Conservation (phyloP, 2,113 vertebrate genomes). For the Neotoma lepida region DNA sequence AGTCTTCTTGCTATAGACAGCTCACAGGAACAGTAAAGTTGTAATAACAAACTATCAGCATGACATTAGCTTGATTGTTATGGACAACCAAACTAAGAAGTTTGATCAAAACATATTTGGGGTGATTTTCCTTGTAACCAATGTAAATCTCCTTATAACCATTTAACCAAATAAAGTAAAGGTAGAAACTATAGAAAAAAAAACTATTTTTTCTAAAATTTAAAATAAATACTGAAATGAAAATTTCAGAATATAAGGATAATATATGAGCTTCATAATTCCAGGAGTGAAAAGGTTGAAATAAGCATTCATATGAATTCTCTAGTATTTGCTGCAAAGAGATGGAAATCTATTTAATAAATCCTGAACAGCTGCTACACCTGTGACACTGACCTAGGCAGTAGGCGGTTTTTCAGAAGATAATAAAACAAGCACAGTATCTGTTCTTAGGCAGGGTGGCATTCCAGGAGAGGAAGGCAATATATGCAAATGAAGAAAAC, state of each 20-base stretch:
- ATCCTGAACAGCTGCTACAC: not conserved
- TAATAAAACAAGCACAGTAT: not conserved
- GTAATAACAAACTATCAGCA: not conserved
- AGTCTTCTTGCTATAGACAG: not conserved
- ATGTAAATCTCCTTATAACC: not conserved
- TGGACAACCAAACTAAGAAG: not conserved
- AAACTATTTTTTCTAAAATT: slow-evolving; percentile 27
- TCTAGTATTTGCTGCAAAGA: not conserved
- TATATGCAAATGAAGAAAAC: slow-evolving; percentile 24
- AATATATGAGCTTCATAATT: not conserved
- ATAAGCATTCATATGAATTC: not conserved
- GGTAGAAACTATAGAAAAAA: slow-evolving; percentile 21
- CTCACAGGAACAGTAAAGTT: not conserved
- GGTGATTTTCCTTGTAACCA: not conserved
- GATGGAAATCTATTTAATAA: not conserved
- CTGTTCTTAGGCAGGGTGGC: not conserved
- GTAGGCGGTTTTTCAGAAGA: not conserved
- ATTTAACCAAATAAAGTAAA: not conserved
- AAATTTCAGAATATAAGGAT: not conserved
- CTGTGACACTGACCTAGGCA: not conserved
- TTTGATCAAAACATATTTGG: slow-evolving; percentile 34
- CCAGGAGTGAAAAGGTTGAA: not conserved
- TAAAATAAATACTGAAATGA: slow-evolving; percentile 16
- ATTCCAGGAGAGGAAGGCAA: not conserved
- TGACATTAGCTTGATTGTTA: not conserved